Evolutionary conservation across 2,113 vertebrate species (phyloP), one percentile per base, ranked within the genome.

Genomic region (Mesembrinibis cayennensis): DNA sequence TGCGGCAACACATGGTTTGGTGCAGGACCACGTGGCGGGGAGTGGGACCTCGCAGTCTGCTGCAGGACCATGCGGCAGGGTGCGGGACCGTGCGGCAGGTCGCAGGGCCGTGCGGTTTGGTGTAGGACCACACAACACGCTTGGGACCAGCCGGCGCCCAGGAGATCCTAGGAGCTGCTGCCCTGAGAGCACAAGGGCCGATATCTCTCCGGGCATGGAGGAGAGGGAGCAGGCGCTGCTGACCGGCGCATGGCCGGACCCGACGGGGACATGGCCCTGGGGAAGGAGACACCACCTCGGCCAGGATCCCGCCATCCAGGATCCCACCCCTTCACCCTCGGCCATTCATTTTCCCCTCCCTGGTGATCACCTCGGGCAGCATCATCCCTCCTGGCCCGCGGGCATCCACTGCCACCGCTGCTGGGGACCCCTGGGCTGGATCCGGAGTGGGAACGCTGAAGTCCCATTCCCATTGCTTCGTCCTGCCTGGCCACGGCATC

Each of bases 361-460:
- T 42, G 3, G 6, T 61, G 18, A 87, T 61, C 77, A 34, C 21
- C 34, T 40, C 1, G 1, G 27, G 45, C 22, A 36, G 30, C 65
- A 58, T 11, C 58, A 19, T 40, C 55, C 29, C 27, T 30, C n/a
- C 34, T 2, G 1, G 22, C 16, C 27, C 29, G 8, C 6, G 3
- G 45, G 36, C 8, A 21, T 8, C 47, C 42, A 45, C 34, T 76
- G 70, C 32, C 66, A 16, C 22, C 2, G 0, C 58, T 72, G 27
- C 58, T 1, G 1, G 16, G 14, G 58, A 25, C 2, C 30, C 40
- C 29, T 4, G 13, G 40, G 21, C 7, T 3, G 2, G 21, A 65
- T 23, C 13, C 0, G 0, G 38, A 36, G 17, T 23, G 10, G 81
- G 44, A 66, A 8, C 3, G 2, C 5, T 11, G 58, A 30, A 74